Evolutionary conservation across 2,888 invertebrate genomes (phyloP), one percentile per base, ranked within the genome.

Genomic region (Pegoplata infirma): DNA sequence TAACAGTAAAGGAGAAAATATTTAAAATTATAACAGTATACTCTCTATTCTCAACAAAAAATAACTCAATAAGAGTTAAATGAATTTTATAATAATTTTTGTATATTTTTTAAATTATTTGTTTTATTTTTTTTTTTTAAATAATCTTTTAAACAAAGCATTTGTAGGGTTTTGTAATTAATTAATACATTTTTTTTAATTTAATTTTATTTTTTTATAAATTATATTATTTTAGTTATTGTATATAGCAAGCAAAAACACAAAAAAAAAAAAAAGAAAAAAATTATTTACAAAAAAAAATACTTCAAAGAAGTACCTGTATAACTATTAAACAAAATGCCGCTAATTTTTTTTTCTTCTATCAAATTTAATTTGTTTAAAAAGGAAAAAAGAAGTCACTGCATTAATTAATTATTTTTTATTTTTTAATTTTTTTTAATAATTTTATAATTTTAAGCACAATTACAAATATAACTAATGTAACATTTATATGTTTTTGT

Each of bases 281-380:
- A 25, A 53, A 44, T 64, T 53, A 51, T 69, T 61, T 66, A 59
- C 19, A 63, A 16, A 2, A n/a, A 44, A 56, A 32, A 59, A 79
- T 71, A 75, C 79, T 79, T 79, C 79, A 79, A 75, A 79, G 79
- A 79, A 79, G 79, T 79, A 79, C 79, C 79, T 79, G 79, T 67
- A 36, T 79, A 74, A 71, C 53, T 71, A 53, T 79, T 53, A 75
- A 79, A 47, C 16, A 64, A 58, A 64, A 77, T 55, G 59, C 40
- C 12, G 16, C 40, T 55, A 51, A 66, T 46, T n/a, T 67, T 66
- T n/a, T n/a, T 59, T 74, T 74, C 46, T 74, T 49, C 46, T 66
- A 61, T 55, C 69, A 66, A 74, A 74, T 78, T 59, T 44, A 74
- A 78, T 79, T 79, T 75, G 71, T 71, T 66, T 66, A 32, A 55